Percentiles rank a stretch among this genome's conserved stretches.
Conservation (phyloP, 1,140 invertebrate species). For the Oppia nitens region DNA sequence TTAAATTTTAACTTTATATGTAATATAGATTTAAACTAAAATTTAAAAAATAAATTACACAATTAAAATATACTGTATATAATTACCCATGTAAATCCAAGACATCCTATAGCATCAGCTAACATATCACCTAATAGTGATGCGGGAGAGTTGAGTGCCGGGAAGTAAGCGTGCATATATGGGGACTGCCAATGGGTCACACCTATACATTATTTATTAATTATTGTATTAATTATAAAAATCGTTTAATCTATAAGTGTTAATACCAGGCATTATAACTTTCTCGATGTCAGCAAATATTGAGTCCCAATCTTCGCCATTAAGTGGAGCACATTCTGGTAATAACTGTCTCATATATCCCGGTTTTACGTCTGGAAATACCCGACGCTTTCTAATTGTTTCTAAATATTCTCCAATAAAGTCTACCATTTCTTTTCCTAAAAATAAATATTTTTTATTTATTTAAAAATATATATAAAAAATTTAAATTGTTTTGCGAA, state of each 20-base stretch:
- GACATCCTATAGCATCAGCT: conserved; percentile 54
- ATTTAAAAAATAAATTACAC: no score
- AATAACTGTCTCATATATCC: conserved; percentile 35
- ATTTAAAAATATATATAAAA: background rate
- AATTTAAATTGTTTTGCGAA: background rate
- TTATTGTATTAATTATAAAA: background rate
- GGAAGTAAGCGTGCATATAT: conserved; percentile 83
- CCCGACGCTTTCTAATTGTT: conserved; percentile 47
- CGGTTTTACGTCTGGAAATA: conserved; percentile 34
- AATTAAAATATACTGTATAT: background rate
- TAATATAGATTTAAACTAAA: background rate
- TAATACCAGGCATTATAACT: conserved; percentile 35
- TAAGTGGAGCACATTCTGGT: conserved; percentile 26
- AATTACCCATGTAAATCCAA: conserved; percentile 69
- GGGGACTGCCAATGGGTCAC: conserved; percentile 88
- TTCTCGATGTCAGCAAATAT: conserved; percentile 38
- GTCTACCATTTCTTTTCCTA: conserved; percentile 26
- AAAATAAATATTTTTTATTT: background rate
- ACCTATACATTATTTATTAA: no score
- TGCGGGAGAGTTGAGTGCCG: conserved; percentile 83
- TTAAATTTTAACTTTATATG: no score
- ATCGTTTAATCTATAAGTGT: background rate
- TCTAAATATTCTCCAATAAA: conserved; percentile 38
- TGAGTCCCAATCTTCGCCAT: conserved; percentile 31
- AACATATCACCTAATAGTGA: conserved; percentile 74